phyloP scores from a whole-genome alignment of 2,797 vertebrate species.

The Cyclopterus lumpus region DNA sequence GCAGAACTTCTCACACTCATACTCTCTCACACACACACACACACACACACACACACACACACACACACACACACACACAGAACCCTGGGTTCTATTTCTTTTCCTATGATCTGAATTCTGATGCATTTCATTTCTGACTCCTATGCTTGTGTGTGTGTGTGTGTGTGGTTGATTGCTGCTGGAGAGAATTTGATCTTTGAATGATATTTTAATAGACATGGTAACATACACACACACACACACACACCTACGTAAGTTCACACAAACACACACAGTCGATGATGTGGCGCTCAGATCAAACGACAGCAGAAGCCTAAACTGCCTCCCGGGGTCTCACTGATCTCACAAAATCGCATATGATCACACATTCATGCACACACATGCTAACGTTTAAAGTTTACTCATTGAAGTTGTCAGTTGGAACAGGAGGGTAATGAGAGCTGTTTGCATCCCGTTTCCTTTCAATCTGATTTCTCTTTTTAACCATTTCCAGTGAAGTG shows the following conservation, averaged over 20 bases:
- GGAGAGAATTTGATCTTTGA: slow-evolving; percentile 35
- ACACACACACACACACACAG: neutral
- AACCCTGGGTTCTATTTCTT: slow-evolving; percentile 36
- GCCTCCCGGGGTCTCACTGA: slow-evolving; percentile 34
- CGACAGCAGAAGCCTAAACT: slow-evolving; percentile 31
- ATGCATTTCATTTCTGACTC: slow-evolving; percentile 35
- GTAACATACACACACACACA: slow-evolving; percentile 27
- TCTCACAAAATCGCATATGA: slow-evolving; percentile 1
- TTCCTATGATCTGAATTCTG: slow-evolving; percentile 54
- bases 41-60: slow-evolving; percentile 10
- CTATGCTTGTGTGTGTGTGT: neutral
- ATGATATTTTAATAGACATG: neutral
- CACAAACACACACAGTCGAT: neutral
- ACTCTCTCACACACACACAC: neutral
- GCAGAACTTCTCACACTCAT: too few relatives aligned
- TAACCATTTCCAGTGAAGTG: neutral
- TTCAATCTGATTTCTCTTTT: neutral
- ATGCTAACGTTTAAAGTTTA: slow-evolving; percentile 1
- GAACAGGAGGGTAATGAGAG: neutral
- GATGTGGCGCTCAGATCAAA: slow-evolving; percentile 35
- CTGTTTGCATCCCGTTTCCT: neutral
- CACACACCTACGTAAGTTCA: slow-evolving; percentile 15
- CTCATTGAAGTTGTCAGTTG: neutral
- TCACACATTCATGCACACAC: slow-evolving; percentile 23
- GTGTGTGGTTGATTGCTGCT: neutral